Evolutionary conservation across 2,113 vertebrate species (phyloP).

Genomic region (Bambusicola thoracicus): DNA sequence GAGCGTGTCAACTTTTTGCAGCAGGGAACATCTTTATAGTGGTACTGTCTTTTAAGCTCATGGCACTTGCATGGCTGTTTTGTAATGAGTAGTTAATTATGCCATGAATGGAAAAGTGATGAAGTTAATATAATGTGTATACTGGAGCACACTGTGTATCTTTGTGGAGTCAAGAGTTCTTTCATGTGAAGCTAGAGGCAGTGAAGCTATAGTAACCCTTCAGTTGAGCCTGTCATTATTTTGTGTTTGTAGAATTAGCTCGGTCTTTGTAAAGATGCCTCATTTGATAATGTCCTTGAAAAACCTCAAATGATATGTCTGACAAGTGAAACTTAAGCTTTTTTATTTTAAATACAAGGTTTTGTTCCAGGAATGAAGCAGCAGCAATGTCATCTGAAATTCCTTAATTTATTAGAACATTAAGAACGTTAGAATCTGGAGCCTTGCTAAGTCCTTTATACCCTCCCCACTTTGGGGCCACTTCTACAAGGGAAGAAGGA

Average conservation of each 20-base stretch:
- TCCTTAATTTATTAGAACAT: not conserved
- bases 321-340: not conserved
- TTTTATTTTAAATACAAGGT: not conserved
- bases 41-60: not conserved
- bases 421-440: not conserved
- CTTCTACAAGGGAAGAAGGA: not conserved
- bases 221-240: not conserved
- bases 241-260: not conserved
- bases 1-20: not conserved
- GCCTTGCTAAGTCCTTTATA: not conserved
- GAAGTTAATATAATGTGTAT: not conserved
- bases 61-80: not conserved
- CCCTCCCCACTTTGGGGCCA: not conserved
- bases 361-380: not conserved
- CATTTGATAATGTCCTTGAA: not conserved
- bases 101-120: not conserved
- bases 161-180: not conserved
- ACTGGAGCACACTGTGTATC: not conserved
- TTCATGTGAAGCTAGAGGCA: not conserved
- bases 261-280: not conserved
- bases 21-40: not conserved
- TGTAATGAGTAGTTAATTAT: slow-evolving; percentile 27
- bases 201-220: not conserved
- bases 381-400: not conserved
- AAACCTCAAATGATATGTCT: not conserved